Evolutionary conservation across 2,797 vertebrate genomes (phyloP).

Genomic region (Cryptoblepharus egeriae): DNA sequence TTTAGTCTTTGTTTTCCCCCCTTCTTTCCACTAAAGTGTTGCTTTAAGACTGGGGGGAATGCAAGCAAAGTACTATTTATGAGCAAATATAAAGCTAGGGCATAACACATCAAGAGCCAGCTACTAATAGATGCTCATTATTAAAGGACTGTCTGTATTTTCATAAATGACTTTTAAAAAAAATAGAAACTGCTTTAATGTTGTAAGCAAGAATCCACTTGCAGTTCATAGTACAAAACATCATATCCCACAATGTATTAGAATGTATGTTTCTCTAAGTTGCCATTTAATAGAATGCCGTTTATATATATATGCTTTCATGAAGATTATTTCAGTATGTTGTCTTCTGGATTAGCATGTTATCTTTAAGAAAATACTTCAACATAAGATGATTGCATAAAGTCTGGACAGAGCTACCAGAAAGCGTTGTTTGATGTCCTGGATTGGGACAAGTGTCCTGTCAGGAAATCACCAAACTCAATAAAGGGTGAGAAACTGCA

Average conservation of each 20-base stretch:
- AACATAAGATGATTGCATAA: neutral
- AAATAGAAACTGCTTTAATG: constrained; percentile 24
- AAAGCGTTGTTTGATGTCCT: no score
- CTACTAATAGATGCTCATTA: constrained; percentile 46
- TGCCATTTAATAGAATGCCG: neutral
- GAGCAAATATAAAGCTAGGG: constrained; percentile 54
- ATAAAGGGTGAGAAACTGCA: neutral
- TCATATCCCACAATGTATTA: neutral
- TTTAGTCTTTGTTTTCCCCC: neutral
- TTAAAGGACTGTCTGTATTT: constrained; percentile 41
- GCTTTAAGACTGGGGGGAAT: constrained; percentile 19
- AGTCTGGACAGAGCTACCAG: no score
- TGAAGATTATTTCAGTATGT: neutral
- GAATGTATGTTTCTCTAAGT: constrained; percentile 25
- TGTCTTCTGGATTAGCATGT: neutral
- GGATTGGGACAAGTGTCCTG: no score
- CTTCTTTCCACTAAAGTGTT: constrained; percentile 12
- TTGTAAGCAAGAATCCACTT: constrained; percentile 4
- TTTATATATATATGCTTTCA: neutral
- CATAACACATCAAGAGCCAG: constrained; percentile 63
- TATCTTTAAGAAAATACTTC: fast-evolving
- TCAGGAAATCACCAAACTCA: neutral
- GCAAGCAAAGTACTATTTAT: constrained; percentile 42
- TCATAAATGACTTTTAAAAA: constrained; percentile 25
- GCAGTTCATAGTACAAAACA: constrained; percentile 19